Evolutionary conservation across 2,113 vertebrate species (phyloP).

Genomic region (Pipra filicauda): DNA sequence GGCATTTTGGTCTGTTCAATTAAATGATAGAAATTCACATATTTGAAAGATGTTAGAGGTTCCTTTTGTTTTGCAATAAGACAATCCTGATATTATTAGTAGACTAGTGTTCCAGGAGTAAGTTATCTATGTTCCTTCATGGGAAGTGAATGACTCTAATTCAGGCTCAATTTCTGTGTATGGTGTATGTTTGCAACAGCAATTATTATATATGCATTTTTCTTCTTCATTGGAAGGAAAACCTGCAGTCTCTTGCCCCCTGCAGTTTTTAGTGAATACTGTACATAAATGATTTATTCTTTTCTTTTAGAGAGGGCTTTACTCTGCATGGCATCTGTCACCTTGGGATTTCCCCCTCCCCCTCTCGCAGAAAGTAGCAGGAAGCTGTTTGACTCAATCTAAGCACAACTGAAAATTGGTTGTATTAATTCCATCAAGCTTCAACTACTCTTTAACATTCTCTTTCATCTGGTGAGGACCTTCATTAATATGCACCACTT

Average conservation of each 20-base stretch:
- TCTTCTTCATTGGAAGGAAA: conserved; percentile 21
- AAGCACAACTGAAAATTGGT: background rate
- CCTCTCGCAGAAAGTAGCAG: conserved; percentile 11
- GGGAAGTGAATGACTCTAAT: background rate
- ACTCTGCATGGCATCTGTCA: conserved; percentile 3
- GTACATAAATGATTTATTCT: conserved; percentile 49
- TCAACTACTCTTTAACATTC: conserved; percentile 29
- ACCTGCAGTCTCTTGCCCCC: conserved; percentile 52
- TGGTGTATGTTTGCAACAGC: background rate
- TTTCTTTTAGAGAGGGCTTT: conserved; percentile 43
- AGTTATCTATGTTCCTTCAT: background rate
- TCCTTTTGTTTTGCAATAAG: background rate
- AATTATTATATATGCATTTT: background rate
- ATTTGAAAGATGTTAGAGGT: background rate
- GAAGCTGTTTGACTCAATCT: conserved; percentile 32
- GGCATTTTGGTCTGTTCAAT: background rate
- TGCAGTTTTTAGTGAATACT: conserved; percentile 36
- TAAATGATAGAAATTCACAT: accelerated
- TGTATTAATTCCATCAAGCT: conserved; percentile 49
- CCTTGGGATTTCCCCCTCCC: background rate
- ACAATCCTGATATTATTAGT: background rate
- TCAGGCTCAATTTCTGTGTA: background rate
- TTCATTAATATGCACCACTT: conserved; percentile 46
- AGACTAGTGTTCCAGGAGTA: background rate
- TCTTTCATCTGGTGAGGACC: conserved; percentile 32